Conservation (phyloP, 2,888 invertebrate species). For the Lingula anatina region DNA sequence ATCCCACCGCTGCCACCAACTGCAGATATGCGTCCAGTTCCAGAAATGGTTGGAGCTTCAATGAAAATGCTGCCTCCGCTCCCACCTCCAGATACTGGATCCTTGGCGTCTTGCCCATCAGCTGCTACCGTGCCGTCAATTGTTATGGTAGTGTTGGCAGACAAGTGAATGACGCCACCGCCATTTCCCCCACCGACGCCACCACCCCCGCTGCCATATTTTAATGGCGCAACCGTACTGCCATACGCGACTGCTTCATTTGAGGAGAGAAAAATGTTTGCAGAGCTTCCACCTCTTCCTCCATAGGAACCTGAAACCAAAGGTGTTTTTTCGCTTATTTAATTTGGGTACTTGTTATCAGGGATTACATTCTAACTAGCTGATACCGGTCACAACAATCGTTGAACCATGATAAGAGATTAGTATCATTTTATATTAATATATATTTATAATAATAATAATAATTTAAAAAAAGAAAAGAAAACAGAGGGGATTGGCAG, state of each 20-base stretch:
- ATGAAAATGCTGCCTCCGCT: conserved; percentile 11
- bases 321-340: too few relatives aligned
- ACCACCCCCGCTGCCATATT: conserved; percentile 19
- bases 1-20: conserved; percentile 18
- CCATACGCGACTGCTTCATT: conserved; percentile 16
- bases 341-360: too few relatives aligned
- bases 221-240: conserved; percentile 7
- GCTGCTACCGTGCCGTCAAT: conserved; percentile 25
- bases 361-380: too few relatives aligned
- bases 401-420: too few relatives aligned
- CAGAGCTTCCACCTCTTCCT: conserved; percentile 23
- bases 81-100: neutral
- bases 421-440: too few relatives aligned
- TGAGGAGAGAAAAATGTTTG: conserved; percentile 10
- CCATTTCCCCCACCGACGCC: conserved; percentile 15
- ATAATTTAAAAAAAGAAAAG: too few relatives aligned
- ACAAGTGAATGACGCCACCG: conserved; percentile 18
- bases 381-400: too few relatives aligned
- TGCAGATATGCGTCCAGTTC: conserved; percentile 18
- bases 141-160: conserved; percentile 8
- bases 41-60: conserved; percentile 10
- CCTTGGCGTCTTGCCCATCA: conserved; percentile 16
- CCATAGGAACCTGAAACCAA: conserved; percentile 26
- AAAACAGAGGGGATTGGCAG: too few relatives aligned
- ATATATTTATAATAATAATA: too few relatives aligned